A percentile compares a stretch with the other conserved stretches of the same genome.
Evolutionary conservation across 2,113 vertebrate genomes (phyloP).

Genomic region (Pagrus major): DNA sequence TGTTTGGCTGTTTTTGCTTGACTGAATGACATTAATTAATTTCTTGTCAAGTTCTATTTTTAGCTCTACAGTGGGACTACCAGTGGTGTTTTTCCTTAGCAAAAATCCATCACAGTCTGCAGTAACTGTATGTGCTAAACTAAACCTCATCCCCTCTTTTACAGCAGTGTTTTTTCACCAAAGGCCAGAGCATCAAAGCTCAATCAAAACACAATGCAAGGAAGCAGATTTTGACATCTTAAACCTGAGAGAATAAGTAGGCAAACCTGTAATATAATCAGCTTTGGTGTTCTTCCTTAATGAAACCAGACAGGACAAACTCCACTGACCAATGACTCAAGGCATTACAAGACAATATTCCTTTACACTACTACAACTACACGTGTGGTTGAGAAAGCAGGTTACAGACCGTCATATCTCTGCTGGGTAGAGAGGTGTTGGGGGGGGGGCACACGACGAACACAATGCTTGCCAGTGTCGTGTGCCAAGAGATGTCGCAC

Average conservation of each 20-base stretch:
- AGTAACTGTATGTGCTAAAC: no score
- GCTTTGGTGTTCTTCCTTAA: background rate
- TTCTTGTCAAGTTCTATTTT: background rate
- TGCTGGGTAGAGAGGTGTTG: constrained; percentile 26
- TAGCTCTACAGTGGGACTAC: background rate
- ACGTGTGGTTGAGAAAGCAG: constrained; percentile 16
- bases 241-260: background rate
- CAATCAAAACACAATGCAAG: background rate
- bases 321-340: background rate
- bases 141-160: background rate
- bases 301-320: background rate
- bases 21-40: background rate
- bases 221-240: background rate
- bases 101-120: no score
- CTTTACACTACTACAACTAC: background rate
- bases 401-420: constrained; percentile 36
- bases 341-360: background rate
- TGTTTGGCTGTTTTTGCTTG: background rate
- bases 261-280: background rate
- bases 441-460: constrained; percentile 15
- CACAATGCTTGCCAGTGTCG: constrained; percentile 47
- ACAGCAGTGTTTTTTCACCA: background rate
- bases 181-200: background rate
- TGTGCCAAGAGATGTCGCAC: constrained; percentile 73
- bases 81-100: background rate